These are phyloP conservation scores for Rhizomys pruinosus DNA, from an alignment of 2,113 vertebrate species.

Conservation along the genomic window DNA sequence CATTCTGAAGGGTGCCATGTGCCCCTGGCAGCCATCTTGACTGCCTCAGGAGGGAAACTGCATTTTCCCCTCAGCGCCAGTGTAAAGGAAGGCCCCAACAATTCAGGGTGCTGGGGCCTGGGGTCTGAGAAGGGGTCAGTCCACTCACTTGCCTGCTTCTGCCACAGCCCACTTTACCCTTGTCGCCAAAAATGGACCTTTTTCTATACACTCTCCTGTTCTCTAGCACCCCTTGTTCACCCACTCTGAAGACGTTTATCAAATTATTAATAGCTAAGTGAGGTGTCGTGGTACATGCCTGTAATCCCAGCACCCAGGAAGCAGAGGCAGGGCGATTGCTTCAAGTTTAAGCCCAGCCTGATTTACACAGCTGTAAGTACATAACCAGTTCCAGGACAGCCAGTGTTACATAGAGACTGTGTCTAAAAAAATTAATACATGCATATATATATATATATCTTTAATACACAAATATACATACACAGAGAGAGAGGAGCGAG, in stretches of 20 bases:
- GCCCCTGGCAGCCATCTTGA: neutral
- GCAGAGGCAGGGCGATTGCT: neutral
- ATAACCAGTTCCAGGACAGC: neutral
- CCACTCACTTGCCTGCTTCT: neutral
- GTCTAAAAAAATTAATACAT: neutral
- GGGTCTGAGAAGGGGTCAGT: fast-evolving
- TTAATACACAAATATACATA: neutral
- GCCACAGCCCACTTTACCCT: neutral
- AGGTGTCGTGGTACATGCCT: neutral
- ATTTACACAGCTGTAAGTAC: too few species aligned
- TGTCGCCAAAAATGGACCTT: neutral
- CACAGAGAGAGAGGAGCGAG: too few species aligned
- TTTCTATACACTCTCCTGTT: neutral
- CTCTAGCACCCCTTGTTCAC: neutral
- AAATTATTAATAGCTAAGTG: neutral
- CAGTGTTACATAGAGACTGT: neutral
- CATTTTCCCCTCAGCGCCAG: neutral
- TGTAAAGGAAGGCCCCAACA: fast-evolving
- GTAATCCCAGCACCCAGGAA: neutral
- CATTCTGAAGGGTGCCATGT: fast-evolving
- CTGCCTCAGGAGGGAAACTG: neutral
- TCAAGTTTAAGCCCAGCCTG: neutral
- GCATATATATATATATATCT: too few species aligned
- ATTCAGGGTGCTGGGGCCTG: neutral
- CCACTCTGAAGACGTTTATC: neutral